A percentile compares a stretch with the other conserved stretches of the same genome.
Evolutionary conservation across 2,113 vertebrate species (phyloP).

Genomic region (Trematomus loennbergii): DNA sequence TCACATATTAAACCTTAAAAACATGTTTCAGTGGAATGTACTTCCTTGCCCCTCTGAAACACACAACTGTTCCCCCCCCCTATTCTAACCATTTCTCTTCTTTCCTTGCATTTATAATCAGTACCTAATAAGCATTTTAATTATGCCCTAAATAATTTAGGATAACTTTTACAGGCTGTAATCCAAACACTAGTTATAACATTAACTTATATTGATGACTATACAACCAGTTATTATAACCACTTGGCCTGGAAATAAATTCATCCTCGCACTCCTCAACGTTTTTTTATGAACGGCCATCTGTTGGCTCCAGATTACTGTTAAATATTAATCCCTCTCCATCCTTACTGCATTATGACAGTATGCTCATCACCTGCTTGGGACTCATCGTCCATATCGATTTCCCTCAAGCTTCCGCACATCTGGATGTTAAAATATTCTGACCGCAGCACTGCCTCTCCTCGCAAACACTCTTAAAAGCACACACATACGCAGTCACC

Average conservation of each 20-base stretch:
- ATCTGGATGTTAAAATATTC: conserved; percentile 73
- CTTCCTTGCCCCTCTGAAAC: neutral
- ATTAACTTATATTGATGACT: conserved; percentile 23
- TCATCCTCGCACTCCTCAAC: conserved; percentile 12
- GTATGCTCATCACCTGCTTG: conserved; percentile 60
- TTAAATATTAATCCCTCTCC: conserved; percentile 63
- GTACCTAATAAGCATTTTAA: neutral
- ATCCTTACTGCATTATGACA: conserved; percentile 59
- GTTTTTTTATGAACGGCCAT: conserved; percentile 44
- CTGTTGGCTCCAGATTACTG: conserved; percentile 55
- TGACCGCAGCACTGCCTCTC: conserved; percentile 32
- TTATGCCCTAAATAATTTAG: neutral
- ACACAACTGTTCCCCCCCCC: neutral
- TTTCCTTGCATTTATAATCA: neutral
- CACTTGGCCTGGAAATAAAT: conserved; percentile 32
- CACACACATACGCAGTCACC: neutral
- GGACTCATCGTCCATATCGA: conserved; percentile 53
- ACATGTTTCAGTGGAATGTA: neutral
- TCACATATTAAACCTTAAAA: too few relatives aligned
- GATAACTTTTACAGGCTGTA: neutral
- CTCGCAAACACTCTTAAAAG: conserved; percentile 20
- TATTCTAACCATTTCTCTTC: neutral
- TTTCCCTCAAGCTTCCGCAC: conserved; percentile 60
- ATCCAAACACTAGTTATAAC: conserved; percentile 7
- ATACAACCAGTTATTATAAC: conserved; percentile 12